Base-by-base conservation (phyloP, 2,888 invertebrate genomes). In the Lasioglossum leucozonium region DNA sequence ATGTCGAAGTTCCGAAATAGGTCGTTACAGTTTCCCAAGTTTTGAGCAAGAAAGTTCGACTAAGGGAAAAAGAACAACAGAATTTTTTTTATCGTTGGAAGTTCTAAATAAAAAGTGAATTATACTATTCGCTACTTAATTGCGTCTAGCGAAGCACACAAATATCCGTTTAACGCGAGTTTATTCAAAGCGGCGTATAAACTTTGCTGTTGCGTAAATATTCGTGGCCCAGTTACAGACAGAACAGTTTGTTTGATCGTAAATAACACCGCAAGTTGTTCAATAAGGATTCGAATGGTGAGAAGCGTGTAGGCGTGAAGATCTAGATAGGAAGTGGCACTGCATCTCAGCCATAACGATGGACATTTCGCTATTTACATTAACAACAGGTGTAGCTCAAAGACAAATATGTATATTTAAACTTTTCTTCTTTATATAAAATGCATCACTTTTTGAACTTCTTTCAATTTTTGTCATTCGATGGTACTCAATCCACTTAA, bases 271-370 rank as follows among this genome's bases (percentile, higher is more conserved):
- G 55, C 37, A 77, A 81, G 69, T 81, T 55, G 77, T 81, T 77
- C 62, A 77, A 77, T 72, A 77, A 77, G 69, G 81, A 47, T 77
- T 62, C 26, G 37, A 77, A 34, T 16, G 40, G 71, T 71, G 81
- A 77, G 81, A 81, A 81, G 77, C 78, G 22, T 42, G 34, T 78
- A 77, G 77, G 81, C 72, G 71, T 44, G 71, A 77, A 81, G 71
- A 22, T 26, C 30, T 34, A 42, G 81, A 81, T 81, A 62, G n/a
- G 37, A 55, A 44, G 26, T 26, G 26, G 22, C 77, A 77, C 71
- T 44, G 40, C 22, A 34, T 55, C 55, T 71, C 71, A 42, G 18
- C 10, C 8, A 3, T 34, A 8, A 30, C 34, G 0, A 34, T 3
- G 34, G 2, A 0, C 16, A 18, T 34, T 34, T 62, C 3, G 2